Evolutionary conservation across 1,140 invertebrate genomes (phyloP), one percentile per base, ranked within the genome.

Genomic region (Conus betulinus): DNA sequence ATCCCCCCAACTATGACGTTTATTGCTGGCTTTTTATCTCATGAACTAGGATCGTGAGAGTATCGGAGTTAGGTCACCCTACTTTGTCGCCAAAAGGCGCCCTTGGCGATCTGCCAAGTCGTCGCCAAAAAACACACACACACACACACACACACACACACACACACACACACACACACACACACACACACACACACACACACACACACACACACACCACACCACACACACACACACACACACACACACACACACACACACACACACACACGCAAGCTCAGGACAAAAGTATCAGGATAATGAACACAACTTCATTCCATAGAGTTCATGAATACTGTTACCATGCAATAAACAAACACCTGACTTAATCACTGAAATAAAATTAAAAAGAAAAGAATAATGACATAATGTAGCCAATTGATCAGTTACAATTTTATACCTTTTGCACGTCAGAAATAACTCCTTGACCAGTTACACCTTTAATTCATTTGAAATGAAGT

Each of bases 71-170:
- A n/a, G n/a, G n/a, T n/a, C n/a, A n/a, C n/a, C n/a, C n/a, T n/a
- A n/a, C n/a, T n/a, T n/a, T n/a, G n/a, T n/a, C n/a, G n/a, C n/a
- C n/a, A n/a, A n/a, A n/a, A n/a, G n/a, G n/a, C n/a, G n/a, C n/a
- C n/a, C n/a, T n/a, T n/a, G n/a, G n/a, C n/a, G n/a, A n/a, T n/a
- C n/a, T n/a, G n/a, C n/a, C n/a, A n/a, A n/a, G n/a, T n/a, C n/a
- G n/a, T n/a, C n/a, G n/a, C n/a, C n/a, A n/a, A n/a, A n/a, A n/a
- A n/a, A n/a, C n/a, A n/a, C n/a, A n/a, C n/a, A n/a, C 10, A 74
- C 71, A 74, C 71, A 74, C 71, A 74, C 71, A 74, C 71, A 74
- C 71, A 76, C 71, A 76, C 71, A 76, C 71, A 79, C 76, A 79
- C 76, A 79, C 39, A 79, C 76, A 79, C 76, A 39, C 25, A 51